Base-by-base conservation (phyloP, 2,888 invertebrate species). In the Coremacera marginata region DNA sequence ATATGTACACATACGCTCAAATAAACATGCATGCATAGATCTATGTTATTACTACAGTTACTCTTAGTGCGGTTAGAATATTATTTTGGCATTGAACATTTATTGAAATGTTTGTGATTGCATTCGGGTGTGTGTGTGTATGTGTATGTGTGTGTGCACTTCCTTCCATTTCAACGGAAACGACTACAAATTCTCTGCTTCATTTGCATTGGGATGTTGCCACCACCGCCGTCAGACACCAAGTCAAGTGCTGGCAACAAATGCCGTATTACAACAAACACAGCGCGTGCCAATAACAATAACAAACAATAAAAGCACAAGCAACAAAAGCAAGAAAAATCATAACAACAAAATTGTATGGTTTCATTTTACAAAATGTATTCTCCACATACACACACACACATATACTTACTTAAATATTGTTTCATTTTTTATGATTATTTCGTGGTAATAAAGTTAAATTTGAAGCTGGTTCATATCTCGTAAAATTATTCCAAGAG, bases 381-480 rank as follows among this genome's bases (percentile, higher is more conserved):
- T 27, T 60, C 27, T 14, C 9, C 27, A 22, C 25, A 25, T 25
- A 60, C 11, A 60, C 5, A 60, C 19, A 55, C 22, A 19, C 19
- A 55, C 55, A 55, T 1, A n/a, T 8, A 55, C 55, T 5, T 19
- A 25, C 60, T 25, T 25, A 60, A 60, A 34, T 57, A 51, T 25
- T 37, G 16, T 27, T 67, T 52, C 22, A 55, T 51, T 72, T 62
- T 65, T 51, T 51, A 52, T 65, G 31, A 74, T n/a, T 55, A 55
- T 65, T 74, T 60, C 73, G 72, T 74, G 75, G 73, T 71, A 76
- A 79, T 77, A 77, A 72, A 62, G 16, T 71, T 63, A 68, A 75
- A 75, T 57, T 57, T 11, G 57, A 1, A 11, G 22, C 5, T 22
- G 1, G 25, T n/a, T 57, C 57, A n/a, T 5, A 25, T 5, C 11